A percentile compares a stretch with the other conserved stretches of the same genome.
Conservation (phyloP, 2,113 vertebrate species). For the Cardinalis cardinalis region DNA sequence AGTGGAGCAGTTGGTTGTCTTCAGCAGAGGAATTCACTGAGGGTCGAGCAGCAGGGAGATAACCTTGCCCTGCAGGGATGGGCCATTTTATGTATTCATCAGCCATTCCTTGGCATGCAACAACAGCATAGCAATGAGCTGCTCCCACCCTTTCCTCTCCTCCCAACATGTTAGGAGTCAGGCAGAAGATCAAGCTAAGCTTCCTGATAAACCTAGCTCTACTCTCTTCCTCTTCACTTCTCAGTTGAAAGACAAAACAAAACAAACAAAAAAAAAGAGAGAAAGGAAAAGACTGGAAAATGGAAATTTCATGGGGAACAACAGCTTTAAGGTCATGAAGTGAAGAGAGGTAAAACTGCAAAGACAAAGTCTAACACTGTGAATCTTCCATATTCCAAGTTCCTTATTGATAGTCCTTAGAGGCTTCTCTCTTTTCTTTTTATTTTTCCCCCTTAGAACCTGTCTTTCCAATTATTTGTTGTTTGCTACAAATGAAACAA, state of each 20-base stretch:
- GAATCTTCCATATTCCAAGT: not conserved
- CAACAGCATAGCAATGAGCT: not conserved
- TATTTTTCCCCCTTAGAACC: not conserved
- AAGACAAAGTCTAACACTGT: not conserved
- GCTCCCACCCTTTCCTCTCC: not conserved
- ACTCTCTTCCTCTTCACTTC: not conserved
- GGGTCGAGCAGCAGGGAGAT: not conserved
- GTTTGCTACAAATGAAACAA: not conserved
- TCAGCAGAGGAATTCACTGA: not conserved
- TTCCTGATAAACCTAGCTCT: not conserved
- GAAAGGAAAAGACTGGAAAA: not conserved
- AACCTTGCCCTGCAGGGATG: not conserved
- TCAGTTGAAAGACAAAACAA: not conserved
- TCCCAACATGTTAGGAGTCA: fast-evolving
- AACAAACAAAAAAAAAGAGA: not conserved
- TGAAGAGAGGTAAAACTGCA: not conserved
- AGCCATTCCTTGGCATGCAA: not conserved
- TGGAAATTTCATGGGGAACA: not conserved
- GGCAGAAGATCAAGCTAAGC: not conserved
- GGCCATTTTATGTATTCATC: not conserved
- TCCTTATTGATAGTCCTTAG: fast-evolving
- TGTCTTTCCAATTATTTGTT: not conserved
- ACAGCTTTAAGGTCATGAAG: not conserved
- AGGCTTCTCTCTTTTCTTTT: not conserved
- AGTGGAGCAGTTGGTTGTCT: not conserved